phyloP scores from a whole-genome alignment of 2,888 invertebrate species.

The Carabus problematicus region DNA sequence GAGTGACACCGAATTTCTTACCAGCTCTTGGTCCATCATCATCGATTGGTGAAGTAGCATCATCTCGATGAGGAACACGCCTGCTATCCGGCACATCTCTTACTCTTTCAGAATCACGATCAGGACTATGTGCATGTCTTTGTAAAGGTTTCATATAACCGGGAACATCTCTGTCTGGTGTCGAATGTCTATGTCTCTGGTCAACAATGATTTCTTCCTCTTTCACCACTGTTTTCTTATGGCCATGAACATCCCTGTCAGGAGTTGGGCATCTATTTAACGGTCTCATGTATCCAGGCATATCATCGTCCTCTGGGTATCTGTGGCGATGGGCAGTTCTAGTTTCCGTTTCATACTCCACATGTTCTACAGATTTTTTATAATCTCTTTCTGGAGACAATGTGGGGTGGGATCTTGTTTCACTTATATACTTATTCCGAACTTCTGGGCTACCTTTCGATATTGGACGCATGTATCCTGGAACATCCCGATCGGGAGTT shows the following conservation, averaged over 20 bases:
- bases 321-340: neutral
- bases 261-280: constrained; percentile 50
- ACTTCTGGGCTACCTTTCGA: constrained; percentile 22
- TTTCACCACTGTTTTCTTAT: constrained; percentile 39
- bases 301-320: constrained; percentile 47
- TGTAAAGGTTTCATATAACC: constrained; percentile 43
- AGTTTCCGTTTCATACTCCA: neutral
- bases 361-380: constrained; percentile 9
- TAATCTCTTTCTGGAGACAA: constrained; percentile 24
- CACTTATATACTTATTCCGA: constrained; percentile 18
- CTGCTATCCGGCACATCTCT: constrained; percentile 21
- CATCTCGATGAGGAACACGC: neutral
- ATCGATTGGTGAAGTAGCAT: neutral
- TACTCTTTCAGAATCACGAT: constrained; percentile 15
- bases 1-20: constrained; percentile 73
- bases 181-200: constrained; percentile 14
- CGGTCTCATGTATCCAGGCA: constrained; percentile 56
- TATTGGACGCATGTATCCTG: constrained; percentile 34
- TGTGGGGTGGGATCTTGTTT: constrained; percentile 17
- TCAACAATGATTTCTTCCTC: constrained; percentile 42
- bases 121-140: constrained; percentile 27
- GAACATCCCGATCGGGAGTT: constrained; percentile 16
- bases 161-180: constrained; percentile 44
- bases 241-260: constrained; percentile 46
- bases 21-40: constrained; percentile 51